Conservation (phyloP, 2,113 vertebrate genomes). For the Prunella fulvescens region DNA sequence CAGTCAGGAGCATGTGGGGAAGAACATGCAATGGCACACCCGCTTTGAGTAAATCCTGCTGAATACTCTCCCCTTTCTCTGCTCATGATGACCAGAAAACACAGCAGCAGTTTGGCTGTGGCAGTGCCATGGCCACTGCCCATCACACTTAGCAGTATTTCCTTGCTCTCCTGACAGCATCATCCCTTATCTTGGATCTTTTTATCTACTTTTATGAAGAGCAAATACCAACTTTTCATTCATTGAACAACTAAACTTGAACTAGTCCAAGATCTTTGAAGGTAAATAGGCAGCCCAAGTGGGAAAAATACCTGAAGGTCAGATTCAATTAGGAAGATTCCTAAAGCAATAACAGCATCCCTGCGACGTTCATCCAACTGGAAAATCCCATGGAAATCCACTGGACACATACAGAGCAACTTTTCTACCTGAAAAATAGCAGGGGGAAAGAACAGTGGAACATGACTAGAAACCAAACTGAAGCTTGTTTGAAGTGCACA, state of each 20-base stretch:
- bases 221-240: background rate
- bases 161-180: background rate
- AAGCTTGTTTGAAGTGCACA: background rate
- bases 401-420: conserved; percentile 94
- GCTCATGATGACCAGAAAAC: background rate
- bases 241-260: background rate
- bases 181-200: background rate
- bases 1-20: background rate
- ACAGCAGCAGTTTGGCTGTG: background rate
- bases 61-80: background rate
- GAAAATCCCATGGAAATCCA: conserved; percentile 89
- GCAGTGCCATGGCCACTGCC: background rate
- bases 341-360: conserved; percentile 92
- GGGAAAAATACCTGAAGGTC: conserved; percentile 84
- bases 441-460: background rate
- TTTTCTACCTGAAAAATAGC: conserved; percentile 84
- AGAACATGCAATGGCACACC: background rate
- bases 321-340: conserved; percentile 93
- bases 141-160: background rate
- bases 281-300: background rate
- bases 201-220: background rate
- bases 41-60: background rate
- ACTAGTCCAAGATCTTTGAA: background rate
- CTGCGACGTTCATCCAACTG: conserved; percentile 91
- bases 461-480: background rate